Evolutionary conservation across 2,797 vertebrate species (phyloP).

Genomic region (Mormyrops attenuatus): DNA sequence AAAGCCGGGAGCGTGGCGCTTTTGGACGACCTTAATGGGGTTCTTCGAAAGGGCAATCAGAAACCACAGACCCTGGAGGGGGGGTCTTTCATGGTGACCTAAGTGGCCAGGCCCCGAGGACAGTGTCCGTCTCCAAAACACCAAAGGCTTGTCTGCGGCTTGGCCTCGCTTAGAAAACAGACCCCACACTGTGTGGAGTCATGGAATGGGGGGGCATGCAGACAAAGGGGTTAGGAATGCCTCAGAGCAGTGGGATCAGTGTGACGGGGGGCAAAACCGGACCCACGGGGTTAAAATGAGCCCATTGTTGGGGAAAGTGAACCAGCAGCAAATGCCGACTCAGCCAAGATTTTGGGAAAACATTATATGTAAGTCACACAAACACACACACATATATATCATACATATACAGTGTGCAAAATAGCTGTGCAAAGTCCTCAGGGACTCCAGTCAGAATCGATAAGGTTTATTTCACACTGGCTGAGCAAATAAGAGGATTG

Average conservation of each 20-base stretch:
- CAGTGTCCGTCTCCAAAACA: background rate
- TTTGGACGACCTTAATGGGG: background rate
- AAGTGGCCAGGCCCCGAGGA: background rate
- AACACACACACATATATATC: background rate
- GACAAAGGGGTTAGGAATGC: slow-evolving; percentile 9
- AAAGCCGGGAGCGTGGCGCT: background rate
- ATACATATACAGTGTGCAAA: background rate
- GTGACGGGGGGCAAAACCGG: background rate
- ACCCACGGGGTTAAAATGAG: background rate
- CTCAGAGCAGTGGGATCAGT: background rate
- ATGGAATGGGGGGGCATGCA: background rate
- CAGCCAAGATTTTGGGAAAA: background rate
- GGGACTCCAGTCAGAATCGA: background rate
- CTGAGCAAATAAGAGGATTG: background rate
- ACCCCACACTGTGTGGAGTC: background rate
- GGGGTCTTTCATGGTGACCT: background rate
- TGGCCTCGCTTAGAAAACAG: background rate
- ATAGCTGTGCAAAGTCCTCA: background rate
- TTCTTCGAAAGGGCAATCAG: background rate
- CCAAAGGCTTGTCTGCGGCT: background rate
- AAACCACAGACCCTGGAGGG: background rate
- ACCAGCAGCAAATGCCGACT: background rate
- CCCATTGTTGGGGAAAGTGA: background rate
- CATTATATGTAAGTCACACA: background rate
- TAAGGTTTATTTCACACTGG: background rate